A percentile compares a stretch with the other conserved stretches of the same genome.
Evolutionary conservation across 2,888 invertebrate species (phyloP).

Genomic region (Cephus pygmeus): DNA sequence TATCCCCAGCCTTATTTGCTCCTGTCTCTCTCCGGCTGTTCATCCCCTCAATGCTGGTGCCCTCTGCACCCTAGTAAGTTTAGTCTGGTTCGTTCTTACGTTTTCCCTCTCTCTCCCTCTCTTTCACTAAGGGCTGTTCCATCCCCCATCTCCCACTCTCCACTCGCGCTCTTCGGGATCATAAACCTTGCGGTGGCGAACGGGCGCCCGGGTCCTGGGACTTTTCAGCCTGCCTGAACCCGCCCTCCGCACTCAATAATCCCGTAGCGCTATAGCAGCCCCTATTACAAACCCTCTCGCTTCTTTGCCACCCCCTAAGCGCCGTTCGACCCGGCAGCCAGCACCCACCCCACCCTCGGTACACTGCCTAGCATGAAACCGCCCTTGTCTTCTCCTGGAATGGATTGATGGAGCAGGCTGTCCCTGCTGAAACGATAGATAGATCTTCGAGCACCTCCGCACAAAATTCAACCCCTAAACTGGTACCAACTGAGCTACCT

Average conservation of each 20-base stretch:
- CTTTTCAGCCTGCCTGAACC: constrained; percentile 54
- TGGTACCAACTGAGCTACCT: neutral
- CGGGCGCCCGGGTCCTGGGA: constrained; percentile 56
- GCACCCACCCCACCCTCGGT: constrained; percentile 2
- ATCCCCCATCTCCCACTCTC: neutral
- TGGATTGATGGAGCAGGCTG: constrained; percentile 55
- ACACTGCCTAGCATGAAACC: constrained; percentile 16
- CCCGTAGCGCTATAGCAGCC: constrained; percentile 50
- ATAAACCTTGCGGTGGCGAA: constrained; percentile 57
- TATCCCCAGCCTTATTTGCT: constrained; percentile 1
- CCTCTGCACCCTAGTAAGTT: constrained; percentile 21
- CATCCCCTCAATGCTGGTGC: neutral
- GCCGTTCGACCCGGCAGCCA: neutral
- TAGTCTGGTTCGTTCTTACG: constrained; percentile 23
- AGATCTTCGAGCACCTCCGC: constrained; percentile 25
- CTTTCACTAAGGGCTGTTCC: neutral
- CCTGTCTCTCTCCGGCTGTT: neutral
- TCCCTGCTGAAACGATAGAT: constrained; percentile 40
- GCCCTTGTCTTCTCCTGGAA: constrained; percentile 36
- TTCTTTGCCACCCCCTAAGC: neutral
- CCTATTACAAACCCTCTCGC: constrained; percentile 47
- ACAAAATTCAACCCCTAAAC: neutral
- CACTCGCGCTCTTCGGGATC: constrained; percentile 42
- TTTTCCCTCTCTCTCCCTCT: constrained; percentile 6
- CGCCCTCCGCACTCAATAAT: constrained; percentile 57